Conservation (phyloP, 2,113 vertebrate species). For the Loxodonta africana region DNA sequence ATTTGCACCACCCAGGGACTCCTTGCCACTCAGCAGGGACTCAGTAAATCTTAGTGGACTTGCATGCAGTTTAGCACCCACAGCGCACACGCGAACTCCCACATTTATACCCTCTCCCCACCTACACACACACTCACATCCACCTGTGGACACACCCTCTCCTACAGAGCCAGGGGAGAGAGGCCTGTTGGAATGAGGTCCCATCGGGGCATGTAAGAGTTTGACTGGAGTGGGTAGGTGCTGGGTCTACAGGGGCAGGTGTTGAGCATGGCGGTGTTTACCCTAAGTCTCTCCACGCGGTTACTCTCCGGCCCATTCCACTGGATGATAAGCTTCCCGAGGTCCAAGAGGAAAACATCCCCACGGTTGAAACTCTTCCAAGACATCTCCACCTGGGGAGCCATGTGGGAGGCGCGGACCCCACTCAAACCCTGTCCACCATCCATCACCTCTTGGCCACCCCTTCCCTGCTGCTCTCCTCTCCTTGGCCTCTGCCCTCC, state of each 20-base stretch:
- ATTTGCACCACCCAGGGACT: not conserved
- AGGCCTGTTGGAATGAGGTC: not conserved
- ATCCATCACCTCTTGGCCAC: not conserved
- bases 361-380: slow-evolving; percentile 95
- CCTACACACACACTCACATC: not conserved
- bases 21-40: not conserved
- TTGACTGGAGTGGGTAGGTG: not conserved
- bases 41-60: not conserved
- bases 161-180: not conserved
- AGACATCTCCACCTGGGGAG: slow-evolving; percentile 92
- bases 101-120: not conserved
- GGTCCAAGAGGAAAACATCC: slow-evolving; percentile 93
- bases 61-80: not conserved
- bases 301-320: slow-evolving; percentile 94
- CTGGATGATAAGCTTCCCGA: slow-evolving; percentile 94
- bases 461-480: not conserved
- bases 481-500: not conserved
- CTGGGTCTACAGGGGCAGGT: not conserved
- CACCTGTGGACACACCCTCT: not conserved
- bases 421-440: not conserved
- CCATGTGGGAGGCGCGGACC: not conserved
- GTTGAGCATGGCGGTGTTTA: slow-evolving; percentile 46
- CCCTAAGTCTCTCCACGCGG: slow-evolving; percentile 92
- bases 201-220: rapidly evolving
- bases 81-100: not conserved